These are phyloP conservation scores for Helicoverpa armigera DNA, from an alignment of 1,140 invertebrate species.

Conservation along the genomic window DNA sequence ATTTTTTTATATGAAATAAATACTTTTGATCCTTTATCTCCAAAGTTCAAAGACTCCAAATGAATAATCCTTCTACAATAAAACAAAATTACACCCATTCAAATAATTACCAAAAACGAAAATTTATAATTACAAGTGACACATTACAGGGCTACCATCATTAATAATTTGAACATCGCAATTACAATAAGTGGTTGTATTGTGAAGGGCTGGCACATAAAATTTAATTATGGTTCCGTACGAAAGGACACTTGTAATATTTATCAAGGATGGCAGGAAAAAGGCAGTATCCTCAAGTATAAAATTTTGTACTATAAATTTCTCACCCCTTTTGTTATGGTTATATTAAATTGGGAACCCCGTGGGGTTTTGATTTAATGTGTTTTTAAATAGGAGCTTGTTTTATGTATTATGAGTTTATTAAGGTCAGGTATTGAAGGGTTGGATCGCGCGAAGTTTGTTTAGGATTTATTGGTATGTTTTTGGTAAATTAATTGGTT, in stretches of 20 bases:
- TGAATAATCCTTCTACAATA: background rate
- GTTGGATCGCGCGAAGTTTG: slow-evolving; percentile 10
- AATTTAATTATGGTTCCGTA: slow-evolving; percentile 49
- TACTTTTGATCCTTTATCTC: too few species aligned
- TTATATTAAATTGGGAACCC: slow-evolving; percentile 34
- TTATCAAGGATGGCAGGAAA: slow-evolving; percentile 48
- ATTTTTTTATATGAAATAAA: too few species aligned
- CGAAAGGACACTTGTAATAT: slow-evolving; percentile 37
- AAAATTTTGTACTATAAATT: slow-evolving; percentile 47
- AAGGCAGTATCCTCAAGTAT: slow-evolving; percentile 20
- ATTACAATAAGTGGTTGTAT: slow-evolving; percentile 51
- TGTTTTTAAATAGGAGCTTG: slow-evolving; percentile 33
- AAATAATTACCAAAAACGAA: slow-evolving; percentile 15
- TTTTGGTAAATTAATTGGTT: background rate
- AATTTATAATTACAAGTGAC: slow-evolving; percentile 27
- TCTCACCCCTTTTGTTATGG: slow-evolving; percentile 44
- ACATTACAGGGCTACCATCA: slow-evolving; percentile 20
- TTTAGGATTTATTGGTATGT: slow-evolving; percentile 20
- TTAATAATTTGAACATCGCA: slow-evolving; percentile 49
- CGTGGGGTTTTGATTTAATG: slow-evolving; percentile 36
- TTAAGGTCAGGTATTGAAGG: slow-evolving; percentile 35
- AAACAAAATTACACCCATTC: background rate
- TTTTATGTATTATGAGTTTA: slow-evolving; percentile 34
- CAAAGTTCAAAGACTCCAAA: background rate
- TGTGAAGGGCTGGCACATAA: slow-evolving; percentile 45